Conservation (phyloP, 2,888 invertebrate genomes). For the Tholera decimalis region DNA sequence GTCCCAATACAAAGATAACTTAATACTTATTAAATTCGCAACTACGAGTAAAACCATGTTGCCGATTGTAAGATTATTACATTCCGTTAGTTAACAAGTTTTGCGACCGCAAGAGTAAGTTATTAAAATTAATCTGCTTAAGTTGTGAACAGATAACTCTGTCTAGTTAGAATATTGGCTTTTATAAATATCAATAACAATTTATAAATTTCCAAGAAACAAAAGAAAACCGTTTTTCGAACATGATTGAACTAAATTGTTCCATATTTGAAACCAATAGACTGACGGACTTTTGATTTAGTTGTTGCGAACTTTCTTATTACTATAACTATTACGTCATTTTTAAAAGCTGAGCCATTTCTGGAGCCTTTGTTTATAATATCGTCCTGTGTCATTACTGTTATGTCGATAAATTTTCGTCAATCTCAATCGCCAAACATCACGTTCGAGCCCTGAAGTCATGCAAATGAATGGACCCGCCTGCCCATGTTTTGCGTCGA, state of each 20-base stretch:
- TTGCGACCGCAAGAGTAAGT: slow-evolving; percentile 48
- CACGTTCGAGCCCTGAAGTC: slow-evolving; percentile 31
- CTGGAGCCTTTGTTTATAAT: slow-evolving; percentile 6
- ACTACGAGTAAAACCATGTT: slow-evolving; percentile 67
- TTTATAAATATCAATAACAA: not conserved
- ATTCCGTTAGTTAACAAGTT: slow-evolving; percentile 61
- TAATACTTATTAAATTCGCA: slow-evolving; percentile 67
- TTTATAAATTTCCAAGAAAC: not conserved
- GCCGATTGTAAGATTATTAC: slow-evolving; percentile 63
- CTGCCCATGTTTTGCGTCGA: slow-evolving; percentile 27
- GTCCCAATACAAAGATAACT: slow-evolving; percentile 68
- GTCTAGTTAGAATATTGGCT: not conserved
- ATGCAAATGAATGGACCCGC: slow-evolving; percentile 47
- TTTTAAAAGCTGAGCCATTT: not conserved
- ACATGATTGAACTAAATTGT: not conserved
- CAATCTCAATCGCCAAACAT: slow-evolving; percentile 27
- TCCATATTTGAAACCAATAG: not conserved
- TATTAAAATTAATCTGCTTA: slow-evolving; percentile 57
- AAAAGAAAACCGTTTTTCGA: not conserved
- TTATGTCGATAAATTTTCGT: slow-evolving; percentile 13
- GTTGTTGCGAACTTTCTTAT: not conserved
- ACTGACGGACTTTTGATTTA: not conserved
- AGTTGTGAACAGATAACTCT: slow-evolving; percentile 24
- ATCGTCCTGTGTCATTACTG: not conserved
- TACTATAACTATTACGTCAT: not conserved